Percentiles rank a stretch among this genome's conserved stretches.
Evolutionary conservation across 2,797 vertebrate genomes (phyloP).

Genomic region (Otus scops): DNA sequence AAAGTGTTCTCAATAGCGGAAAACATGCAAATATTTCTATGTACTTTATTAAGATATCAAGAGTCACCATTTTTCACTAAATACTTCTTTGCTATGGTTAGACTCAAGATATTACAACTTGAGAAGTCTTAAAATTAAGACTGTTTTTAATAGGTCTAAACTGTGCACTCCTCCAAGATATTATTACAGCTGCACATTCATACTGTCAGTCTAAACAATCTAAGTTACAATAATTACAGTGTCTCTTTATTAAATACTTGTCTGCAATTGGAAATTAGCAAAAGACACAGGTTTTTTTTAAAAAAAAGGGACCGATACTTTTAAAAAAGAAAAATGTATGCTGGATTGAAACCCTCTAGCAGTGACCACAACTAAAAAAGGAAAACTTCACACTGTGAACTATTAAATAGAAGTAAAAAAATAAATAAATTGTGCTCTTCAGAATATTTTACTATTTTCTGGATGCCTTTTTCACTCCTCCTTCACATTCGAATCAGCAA

Average conservation of each 20-base stretch:
- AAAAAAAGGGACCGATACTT: not conserved
- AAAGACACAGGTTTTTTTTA: not conserved
- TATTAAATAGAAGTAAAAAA: not conserved
- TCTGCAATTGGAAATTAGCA: not conserved
- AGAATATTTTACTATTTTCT: not conserved
- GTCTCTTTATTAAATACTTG: not conserved
- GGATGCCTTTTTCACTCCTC: not conserved
- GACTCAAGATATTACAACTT: not conserved
- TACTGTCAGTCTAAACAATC: not conserved
- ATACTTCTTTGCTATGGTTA: not conserved
- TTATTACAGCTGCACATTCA: not conserved
- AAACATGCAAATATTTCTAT: not conserved
- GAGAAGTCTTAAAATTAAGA: not conserved
- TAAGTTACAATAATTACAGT: not conserved
- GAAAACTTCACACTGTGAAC: not conserved
- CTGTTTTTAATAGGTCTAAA: not conserved
- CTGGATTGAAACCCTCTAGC: not conserved
- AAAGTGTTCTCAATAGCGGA: not conserved
- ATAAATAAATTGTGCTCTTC: not conserved
- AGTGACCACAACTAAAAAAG: not conserved
- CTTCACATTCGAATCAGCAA: not conserved
- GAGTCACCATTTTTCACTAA: not conserved
- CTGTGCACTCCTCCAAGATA: not conserved
- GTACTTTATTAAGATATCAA: not conserved
- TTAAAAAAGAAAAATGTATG: not conserved